phyloP scores from a whole-genome alignment of 2,797 vertebrate species.

The Arnoldichthys spilopterus region DNA sequence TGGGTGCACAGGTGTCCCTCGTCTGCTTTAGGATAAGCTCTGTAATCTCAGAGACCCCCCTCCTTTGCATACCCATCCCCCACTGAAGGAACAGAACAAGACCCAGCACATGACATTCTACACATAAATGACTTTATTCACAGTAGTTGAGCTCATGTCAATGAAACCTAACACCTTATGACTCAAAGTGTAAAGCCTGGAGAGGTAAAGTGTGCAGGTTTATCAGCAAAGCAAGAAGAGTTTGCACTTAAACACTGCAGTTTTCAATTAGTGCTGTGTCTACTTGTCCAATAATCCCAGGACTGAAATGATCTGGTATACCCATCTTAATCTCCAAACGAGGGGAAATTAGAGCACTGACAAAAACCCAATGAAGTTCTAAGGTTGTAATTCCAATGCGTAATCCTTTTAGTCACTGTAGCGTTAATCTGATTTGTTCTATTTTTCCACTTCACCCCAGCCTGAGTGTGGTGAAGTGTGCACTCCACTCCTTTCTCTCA shows the following conservation, averaged over 20 bases:
- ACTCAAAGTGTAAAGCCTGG: not conserved
- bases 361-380: conserved; percentile 48
- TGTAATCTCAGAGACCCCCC: conserved; percentile 74
- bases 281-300: not conserved
- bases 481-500: not conserved
- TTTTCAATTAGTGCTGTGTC: not conserved
- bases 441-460: conserved; percentile 52
- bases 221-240: not conserved
- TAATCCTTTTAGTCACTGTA: conserved; percentile 64
- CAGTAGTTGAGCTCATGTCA: conserved; percentile 4
- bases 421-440: conserved; percentile 61
- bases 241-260: not conserved
- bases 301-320: conserved; percentile 32
- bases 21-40: conserved; percentile 80
- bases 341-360: conserved; percentile 48
- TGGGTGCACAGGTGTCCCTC: conserved; percentile 79
- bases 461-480: not conserved
- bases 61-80: conserved; percentile 26
- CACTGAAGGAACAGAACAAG: not conserved
- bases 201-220: not conserved
- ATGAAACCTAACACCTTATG: not conserved
- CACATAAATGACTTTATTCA: conserved; percentile 11
- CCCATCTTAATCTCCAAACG: conserved; percentile 41
- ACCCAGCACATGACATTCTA: conserved; percentile 13
- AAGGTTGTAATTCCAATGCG: conserved; percentile 49